These are phyloP conservation scores for Cryptoprocta ferox DNA, from an alignment of 2,797 vertebrate species.

Conservation along the genomic window DNA sequence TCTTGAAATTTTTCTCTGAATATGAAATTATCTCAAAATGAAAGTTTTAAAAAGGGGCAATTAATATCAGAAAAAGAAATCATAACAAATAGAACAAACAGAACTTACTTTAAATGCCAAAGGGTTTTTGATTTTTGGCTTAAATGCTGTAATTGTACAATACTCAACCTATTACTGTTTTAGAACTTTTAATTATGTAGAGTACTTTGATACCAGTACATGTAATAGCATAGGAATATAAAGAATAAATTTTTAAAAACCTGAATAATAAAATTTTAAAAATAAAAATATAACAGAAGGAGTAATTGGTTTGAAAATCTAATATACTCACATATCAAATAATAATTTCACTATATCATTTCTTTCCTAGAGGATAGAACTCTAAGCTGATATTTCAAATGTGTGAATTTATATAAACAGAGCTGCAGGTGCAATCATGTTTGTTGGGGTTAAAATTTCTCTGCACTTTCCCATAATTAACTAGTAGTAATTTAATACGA, in stretches of 20 bases:
- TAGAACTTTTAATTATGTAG: neutral
- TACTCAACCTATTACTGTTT: neutral
- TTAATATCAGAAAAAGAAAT: neutral
- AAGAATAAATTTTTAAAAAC: neutral
- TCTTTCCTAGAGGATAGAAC: neutral
- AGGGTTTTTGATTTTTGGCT: neutral
- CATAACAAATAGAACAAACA: neutral
- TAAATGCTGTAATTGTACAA: neutral
- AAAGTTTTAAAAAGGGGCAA: neutral
- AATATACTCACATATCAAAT: neutral
- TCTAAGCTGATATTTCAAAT: neutral
- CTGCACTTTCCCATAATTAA: constrained; percentile 37
- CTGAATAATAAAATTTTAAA: neutral
- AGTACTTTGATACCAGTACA: neutral
- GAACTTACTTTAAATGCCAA: neutral
- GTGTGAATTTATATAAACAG: neutral
- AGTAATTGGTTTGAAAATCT: neutral
- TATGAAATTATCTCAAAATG: neutral
- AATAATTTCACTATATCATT: neutral
- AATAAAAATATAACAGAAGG: neutral
- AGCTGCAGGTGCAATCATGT: constrained; percentile 21
- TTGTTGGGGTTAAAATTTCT: constrained; percentile 48
- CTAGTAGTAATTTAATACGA: constrained; percentile 5
- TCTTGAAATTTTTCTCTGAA: neutral
- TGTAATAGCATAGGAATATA: neutral